A percentile compares a stretch with the other conserved stretches of the same genome.
Conservation (phyloP, 2,113 vertebrate species). For the Engystomops pustulosus region DNA sequence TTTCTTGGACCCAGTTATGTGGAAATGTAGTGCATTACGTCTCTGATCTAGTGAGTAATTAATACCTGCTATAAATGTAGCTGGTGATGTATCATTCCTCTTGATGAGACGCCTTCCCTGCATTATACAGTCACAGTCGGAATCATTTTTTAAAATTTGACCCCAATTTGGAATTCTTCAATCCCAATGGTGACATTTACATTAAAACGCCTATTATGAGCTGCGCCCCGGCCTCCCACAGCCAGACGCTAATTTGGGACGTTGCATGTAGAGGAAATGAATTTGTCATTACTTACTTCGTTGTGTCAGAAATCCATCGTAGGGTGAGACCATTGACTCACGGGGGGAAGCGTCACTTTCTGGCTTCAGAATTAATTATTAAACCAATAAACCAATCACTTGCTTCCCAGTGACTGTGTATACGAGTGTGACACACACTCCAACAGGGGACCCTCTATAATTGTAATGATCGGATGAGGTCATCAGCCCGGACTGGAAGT, state of each 20-base stretch:
- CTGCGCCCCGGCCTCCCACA: neutral
- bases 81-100: neutral
- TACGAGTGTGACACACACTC: neutral
- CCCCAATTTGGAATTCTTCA: neutral
- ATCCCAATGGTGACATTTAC: constrained; percentile 4
- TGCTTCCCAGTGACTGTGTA: neutral
- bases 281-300: constrained; percentile 26
- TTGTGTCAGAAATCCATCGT: constrained; percentile 19
- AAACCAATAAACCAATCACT: neutral
- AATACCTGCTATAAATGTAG: neutral
- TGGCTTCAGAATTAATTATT: neutral
- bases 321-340: constrained; percentile 37
- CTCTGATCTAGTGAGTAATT: neutral
- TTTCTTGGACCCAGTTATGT: neutral
- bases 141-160: neutral
- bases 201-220: neutral
- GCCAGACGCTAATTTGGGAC: constrained; percentile 1
- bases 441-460: neutral
- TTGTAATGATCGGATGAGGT: neutral
- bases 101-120: neutral
- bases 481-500: neutral
- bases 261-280: constrained; percentile 19
- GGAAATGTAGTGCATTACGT: neutral
- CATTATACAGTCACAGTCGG: neutral
- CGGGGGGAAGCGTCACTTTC: neutral